Evolutionary conservation across 1,140 invertebrate species (phyloP), one percentile per base, ranked within the genome.

Genomic region (Drosophila kohkoa): DNA sequence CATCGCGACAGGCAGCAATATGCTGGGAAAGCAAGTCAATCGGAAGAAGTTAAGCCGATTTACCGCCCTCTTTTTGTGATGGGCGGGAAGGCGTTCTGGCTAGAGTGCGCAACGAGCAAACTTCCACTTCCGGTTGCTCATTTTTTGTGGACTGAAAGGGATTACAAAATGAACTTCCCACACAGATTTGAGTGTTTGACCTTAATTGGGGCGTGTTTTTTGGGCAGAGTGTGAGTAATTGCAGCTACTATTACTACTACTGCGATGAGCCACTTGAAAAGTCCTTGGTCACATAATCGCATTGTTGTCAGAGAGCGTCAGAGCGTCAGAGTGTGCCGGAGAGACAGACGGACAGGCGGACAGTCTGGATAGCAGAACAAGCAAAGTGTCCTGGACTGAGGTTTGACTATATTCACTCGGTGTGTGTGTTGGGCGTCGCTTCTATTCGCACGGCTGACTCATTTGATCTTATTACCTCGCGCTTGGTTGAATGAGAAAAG

Each of bases 401-500:
- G 7, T 8, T 25, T 10, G 35, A 38, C 35, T 38, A 38, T 38
- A 10, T 38, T 7, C 8, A 10, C 35, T 10, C 8, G 6, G 35
- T 38, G 35, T 38, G 35, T 46, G 28, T 64, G 82, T 79, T 79
- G 77, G 68, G 77, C 75, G 85, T 73, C 79, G 73, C 76, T 78
- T 76, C 77, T 66, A 69, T 65, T 83, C 75, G 81, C 81, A 83
- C 75, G 77, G 85, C 49, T 89, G 85, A 51, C 43, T 85, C 57
- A 69, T 69, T 88, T 91, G 88, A 91, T 91, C 88, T 91, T 91
- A 91, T 91, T 91, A 91, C 46, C 76, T 51, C 63, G 52, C 83
- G 88, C 88, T 91, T 85, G 75, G 88, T 41, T 91, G 88, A 74
- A 78, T 91, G 81, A 74, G 89, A 91, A 91, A 88, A 85, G 78